phyloP scores from a whole-genome alignment of 2,113 vertebrate genomes.

The Mormyrus iriodes region DNA sequence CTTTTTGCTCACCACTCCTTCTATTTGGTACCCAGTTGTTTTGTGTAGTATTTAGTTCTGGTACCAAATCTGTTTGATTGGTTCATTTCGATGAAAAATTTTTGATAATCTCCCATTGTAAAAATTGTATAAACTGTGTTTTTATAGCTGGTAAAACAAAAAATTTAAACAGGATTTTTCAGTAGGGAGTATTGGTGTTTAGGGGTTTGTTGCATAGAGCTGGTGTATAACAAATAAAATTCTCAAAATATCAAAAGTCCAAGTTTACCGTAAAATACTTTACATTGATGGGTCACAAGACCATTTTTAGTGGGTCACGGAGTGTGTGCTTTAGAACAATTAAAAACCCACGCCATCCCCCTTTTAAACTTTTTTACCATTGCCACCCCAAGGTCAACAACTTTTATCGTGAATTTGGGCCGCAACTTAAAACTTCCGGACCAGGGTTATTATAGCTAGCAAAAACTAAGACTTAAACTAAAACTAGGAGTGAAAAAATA shows the following conservation, averaged over 20 bases:
- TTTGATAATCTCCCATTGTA: neutral
- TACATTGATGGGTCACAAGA: neutral
- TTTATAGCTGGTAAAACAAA: neutral
- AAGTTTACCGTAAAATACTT: neutral
- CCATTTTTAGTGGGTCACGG: neutral
- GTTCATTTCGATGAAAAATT: neutral
- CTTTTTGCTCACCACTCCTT: neutral
- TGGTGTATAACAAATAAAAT: neutral
- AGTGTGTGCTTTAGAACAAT: neutral
- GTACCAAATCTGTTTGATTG: neutral
- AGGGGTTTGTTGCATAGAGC: neutral
- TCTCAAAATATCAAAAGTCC: neutral
- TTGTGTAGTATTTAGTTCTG: neutral
- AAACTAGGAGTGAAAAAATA: neutral
- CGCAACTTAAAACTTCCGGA: neutral
- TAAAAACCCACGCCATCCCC: neutral
- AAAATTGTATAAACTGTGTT: neutral
- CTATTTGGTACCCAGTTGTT: neutral
- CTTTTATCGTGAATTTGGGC: neutral
- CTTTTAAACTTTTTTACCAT: neutral
- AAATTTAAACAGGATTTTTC: neutral
- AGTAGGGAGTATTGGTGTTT: neutral
- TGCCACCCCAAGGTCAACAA: neutral
- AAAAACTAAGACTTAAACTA: neutral
- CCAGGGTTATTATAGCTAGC: neutral